Base-by-base conservation (phyloP, 2,797 vertebrate genomes). In the Synanceia verrucosa region DNA sequence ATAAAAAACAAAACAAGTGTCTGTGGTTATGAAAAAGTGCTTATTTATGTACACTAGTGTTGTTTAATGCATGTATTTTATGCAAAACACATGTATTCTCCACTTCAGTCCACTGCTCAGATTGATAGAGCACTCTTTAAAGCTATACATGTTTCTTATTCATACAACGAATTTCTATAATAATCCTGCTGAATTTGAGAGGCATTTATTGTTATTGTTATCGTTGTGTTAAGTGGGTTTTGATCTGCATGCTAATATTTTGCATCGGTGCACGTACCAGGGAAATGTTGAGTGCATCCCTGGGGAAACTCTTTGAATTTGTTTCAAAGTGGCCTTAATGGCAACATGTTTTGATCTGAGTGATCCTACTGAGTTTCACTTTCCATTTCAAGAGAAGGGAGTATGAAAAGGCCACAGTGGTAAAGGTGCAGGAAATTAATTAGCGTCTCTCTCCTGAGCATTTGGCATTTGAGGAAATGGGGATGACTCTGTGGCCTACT, bases 391-490 rank as follows among this genome's bases (percentile, higher is more conserved):
- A 76, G 68, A 65, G 53, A 69, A 74, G 52, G 23, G 24, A 31
- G 37, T 51, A 56, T 57, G 64, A 73, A 73, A 84, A 74, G 55
- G 68, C 57, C 65, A 44, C 19, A 1, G 24, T 61, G 69, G 14
- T 74, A 76, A 78, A 90, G 82, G 80, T 89, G 74, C 18, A 28
- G 21, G 34, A 73, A 75, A 88, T 82, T 79, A 88, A 89, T 88
- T 86, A 81, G 61, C 58, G 9, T 69, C 55, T 62, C 52, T 80
- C 83, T 82, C 76, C 50, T 26, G 72, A 79, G 70, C 51, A 48
- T 79, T 81, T 81, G 81, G 66, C 69, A 77, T 87, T 83, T 79
- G 46, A 75, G 58, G 43, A 69, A 76, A 57, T 56, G 21, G 60
- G 56, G 48, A 50, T 74, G 67, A 76, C 46, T 69, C 26, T 4